phyloP scores from a whole-genome alignment of 2,888 invertebrate genomes.

The Busseola fusca region DNA sequence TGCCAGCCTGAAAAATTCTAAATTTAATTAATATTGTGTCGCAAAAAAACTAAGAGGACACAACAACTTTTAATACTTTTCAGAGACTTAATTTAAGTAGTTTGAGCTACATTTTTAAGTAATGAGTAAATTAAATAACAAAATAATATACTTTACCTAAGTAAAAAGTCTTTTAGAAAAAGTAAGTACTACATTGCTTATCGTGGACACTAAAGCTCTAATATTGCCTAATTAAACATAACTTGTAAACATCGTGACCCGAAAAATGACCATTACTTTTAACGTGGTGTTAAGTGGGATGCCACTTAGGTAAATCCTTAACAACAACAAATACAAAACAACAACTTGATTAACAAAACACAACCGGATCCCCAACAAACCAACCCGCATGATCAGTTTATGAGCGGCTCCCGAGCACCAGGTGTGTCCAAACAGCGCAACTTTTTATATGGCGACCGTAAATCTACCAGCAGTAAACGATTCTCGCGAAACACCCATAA shows the following conservation, averaged over 20 bases:
- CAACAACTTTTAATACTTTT: background rate
- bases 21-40: background rate
- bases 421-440: conserved; percentile 68
- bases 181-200: background rate
- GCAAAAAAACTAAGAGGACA: background rate
- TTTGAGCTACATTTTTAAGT: background rate
- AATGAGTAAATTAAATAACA: background rate
- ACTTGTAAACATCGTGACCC: background rate
- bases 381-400: conserved; percentile 59
- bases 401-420: conserved; percentile 59
- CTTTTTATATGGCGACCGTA: conserved; percentile 71
- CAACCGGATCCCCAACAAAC: conserved; percentile 23
- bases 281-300: background rate
- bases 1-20: background rate
- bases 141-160: background rate
- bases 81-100: background rate
- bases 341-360: conserved; percentile 47
- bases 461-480: conserved; percentile 70
- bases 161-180: background rate
- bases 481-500: conserved; percentile 62
- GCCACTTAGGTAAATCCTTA: background rate
- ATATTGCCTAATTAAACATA: background rate
- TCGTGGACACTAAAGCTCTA: background rate
- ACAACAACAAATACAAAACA: conserved; percentile 22
- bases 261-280: background rate